Evolutionary conservation across 2,797 vertebrate species (phyloP).

Genomic region (Hippoglossus hippoglossus): DNA sequence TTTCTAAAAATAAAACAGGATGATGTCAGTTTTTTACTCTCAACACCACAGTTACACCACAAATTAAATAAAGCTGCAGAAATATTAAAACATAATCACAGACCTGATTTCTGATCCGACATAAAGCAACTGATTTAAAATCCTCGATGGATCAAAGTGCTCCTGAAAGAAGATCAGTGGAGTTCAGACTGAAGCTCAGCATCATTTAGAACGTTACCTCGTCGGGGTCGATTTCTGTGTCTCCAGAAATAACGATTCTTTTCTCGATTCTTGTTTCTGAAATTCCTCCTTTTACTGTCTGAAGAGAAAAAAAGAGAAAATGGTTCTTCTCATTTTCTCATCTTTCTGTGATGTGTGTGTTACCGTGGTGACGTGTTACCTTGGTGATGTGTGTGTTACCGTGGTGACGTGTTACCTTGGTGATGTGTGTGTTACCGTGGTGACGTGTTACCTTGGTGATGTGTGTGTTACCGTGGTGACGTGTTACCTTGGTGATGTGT

Average conservation of each 20-base stretch:
- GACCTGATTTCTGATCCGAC: neutral
- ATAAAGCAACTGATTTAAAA: too few species aligned
- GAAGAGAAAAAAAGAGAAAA: conserved; percentile 14
- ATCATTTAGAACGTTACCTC: conserved; percentile 84
- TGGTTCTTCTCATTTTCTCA: neutral
- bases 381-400: conserved; percentile 73
- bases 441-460: too few species aligned
- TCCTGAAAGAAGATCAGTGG: too few species aligned
- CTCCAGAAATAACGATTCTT: conserved; percentile 97
- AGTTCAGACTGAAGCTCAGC: neutral
- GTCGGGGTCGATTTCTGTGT: conserved; percentile 95
- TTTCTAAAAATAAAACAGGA: neutral
- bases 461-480: too few species aligned
- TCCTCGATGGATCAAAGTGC: too few species aligned
- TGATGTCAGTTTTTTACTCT: too few species aligned
- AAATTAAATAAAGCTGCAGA: neutral
- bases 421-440: too few species aligned
- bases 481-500: too few species aligned
- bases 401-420: too few species aligned
- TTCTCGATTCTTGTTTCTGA: conserved; percentile 98
- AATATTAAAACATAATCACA: neutral
- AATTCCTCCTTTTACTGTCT: conserved; percentile 95
- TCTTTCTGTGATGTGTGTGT: neutral
- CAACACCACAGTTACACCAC: neutral
- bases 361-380: neutral